These are phyloP conservation scores for Mesorhabditis spiculigera DNA, from an alignment of 2,888 invertebrate species.

Conservation along the genomic window DNA sequence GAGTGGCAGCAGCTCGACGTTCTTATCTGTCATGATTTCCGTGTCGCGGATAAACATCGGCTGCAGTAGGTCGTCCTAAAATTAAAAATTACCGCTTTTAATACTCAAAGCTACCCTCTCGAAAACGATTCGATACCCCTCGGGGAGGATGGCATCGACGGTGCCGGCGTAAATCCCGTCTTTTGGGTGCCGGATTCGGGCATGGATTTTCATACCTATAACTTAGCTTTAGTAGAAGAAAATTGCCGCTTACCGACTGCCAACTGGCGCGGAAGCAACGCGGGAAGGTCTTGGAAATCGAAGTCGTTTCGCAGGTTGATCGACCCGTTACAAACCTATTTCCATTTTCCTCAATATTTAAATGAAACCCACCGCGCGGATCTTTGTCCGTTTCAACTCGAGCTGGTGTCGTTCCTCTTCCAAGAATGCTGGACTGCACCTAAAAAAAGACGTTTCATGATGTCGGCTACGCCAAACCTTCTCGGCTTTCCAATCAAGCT, in stretches of 20 bases:
- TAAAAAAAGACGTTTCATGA: not conserved
- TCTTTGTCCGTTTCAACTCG: conserved; percentile 83
- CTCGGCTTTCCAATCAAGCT: conserved; percentile 75
- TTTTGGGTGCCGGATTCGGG: conserved; percentile 40
- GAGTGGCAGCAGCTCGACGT: conserved; percentile 44
- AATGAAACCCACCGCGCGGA: conserved; percentile 66
- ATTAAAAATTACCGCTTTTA: not conserved
- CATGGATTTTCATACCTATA: conserved; percentile 27
- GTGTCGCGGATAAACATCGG: conserved; percentile 26
- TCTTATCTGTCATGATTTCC: conserved; percentile 46
- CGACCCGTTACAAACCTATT: conserved; percentile 16
- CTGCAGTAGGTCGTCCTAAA: conserved; percentile 6
- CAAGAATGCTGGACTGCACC: conserved; percentile 91
- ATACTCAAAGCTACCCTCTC: conserved; percentile 45
- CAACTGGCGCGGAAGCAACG: conserved; percentile 41
- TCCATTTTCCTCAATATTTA: no score
- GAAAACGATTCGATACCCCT: conserved; percentile 54
- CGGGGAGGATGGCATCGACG: conserved; percentile 53
- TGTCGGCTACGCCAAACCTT: not conserved
- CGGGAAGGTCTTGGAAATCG: conserved; percentile 45
- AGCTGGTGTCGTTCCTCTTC: conserved; percentile 87
- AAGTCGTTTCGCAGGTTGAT: conserved; percentile 7
- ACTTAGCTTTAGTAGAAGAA: not conserved
- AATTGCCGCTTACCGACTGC: conserved; percentile 45
- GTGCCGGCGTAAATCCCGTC: conserved; percentile 57